Evolutionary conservation across 2,797 vertebrate species (phyloP).

Genomic region (Chaetodon trifasciatus): DNA sequence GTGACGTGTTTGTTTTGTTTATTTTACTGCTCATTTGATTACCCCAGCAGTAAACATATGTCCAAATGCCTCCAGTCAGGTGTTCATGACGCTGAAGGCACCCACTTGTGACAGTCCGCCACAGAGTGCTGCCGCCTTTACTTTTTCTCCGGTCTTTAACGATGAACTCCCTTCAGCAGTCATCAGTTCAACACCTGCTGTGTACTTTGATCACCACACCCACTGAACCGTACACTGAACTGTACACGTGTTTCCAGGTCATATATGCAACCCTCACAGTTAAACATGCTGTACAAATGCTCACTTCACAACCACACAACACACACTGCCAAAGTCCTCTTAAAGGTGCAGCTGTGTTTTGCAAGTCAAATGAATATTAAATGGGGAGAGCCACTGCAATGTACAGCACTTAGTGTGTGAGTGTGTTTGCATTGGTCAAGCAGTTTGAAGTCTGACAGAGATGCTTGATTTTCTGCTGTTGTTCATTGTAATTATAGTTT

Average conservation of each 20-base stretch:
- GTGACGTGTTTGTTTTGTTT: constrained; percentile 41
- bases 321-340: not conserved
- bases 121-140: not conserved
- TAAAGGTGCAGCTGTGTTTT: constrained; percentile 50
- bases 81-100: constrained; percentile 20
- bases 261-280: constrained; percentile 28
- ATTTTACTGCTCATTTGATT: constrained; percentile 60
- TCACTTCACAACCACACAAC: constrained; percentile 1
- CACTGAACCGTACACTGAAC: constrained; percentile 42
- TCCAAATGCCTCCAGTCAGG: constrained; percentile 37
- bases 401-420: not conserved
- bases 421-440: not conserved
- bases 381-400: constrained; percentile 9
- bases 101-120: constrained; percentile 8
- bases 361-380: constrained; percentile 58
- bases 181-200: constrained; percentile 36
- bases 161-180: constrained; percentile 14
- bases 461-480: not conserved
- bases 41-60: constrained; percentile 41
- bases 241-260: constrained; percentile 28
- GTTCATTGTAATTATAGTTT: not conserved
- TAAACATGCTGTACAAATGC: constrained; percentile 17
- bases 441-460: not conserved
- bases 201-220: constrained; percentile 53
- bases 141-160: constrained; percentile 17